A percentile compares a stretch with the other conserved stretches of the same genome.
These are phyloP conservation scores for Chalcis sispes DNA, from an alignment of 2,888 invertebrate species.

Conservation along the genomic window DNA sequence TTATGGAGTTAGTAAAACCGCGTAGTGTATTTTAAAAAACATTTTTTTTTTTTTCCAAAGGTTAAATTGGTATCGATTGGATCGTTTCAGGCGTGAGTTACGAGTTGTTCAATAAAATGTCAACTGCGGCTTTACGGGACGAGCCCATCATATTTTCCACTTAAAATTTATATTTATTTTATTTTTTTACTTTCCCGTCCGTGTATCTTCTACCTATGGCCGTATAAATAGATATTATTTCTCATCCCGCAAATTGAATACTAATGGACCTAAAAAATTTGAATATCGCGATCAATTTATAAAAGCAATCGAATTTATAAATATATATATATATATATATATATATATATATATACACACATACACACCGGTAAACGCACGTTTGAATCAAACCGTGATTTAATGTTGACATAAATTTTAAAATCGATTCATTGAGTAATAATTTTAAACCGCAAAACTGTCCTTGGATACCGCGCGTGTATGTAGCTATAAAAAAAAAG, in stretches of 20 bases:
- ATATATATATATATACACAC: too few species aligned
- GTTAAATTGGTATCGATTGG: slow-evolving; percentile 28
- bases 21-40: slow-evolving; percentile 15
- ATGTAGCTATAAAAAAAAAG: too few species aligned
- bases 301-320: too few species aligned
- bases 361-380: too few species aligned
- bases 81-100: slow-evolving; percentile 16
- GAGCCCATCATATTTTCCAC: slow-evolving; percentile 3
- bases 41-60: slow-evolving; percentile 36
- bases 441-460: too few species aligned
- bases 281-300: background rate
- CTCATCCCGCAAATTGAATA: background rate
- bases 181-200: too few species aligned
- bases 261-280: background rate
- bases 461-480: too few species aligned
- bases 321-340: too few species aligned
- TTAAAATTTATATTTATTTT: background rate
- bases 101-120: slow-evolving; percentile 18
- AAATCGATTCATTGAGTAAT: too few species aligned
- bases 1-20: background rate
- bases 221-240: slow-evolving; percentile 6
- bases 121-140: background rate
- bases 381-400: too few species aligned
- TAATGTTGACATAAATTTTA: too few species aligned
- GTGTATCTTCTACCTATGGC: too few species aligned